phyloP scores from a whole-genome alignment of 2,888 invertebrate genomes.

The Unio pictorum region DNA sequence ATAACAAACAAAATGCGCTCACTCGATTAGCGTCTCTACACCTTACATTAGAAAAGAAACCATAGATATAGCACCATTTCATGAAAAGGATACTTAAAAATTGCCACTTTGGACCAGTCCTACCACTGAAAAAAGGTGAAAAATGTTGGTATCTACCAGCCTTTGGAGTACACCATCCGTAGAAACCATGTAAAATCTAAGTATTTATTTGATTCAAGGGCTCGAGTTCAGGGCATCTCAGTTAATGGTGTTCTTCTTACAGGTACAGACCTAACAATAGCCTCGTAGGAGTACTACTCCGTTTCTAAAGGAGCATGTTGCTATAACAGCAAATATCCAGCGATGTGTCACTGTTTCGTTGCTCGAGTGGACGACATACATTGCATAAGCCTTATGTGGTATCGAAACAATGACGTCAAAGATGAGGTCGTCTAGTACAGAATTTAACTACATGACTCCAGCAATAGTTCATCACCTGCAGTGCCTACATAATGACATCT shows the following conservation, averaged over 20 bases:
- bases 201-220: constrained; percentile 5
- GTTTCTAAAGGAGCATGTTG: neutral
- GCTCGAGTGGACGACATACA: neutral
- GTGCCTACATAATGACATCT: constrained; percentile 11
- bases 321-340: neutral
- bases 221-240: constrained; percentile 2
- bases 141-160: constrained; percentile 7
- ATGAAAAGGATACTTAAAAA: constrained; percentile 5
- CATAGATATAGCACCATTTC: neutral
- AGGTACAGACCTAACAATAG: constrained; percentile 1
- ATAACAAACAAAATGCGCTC: constrained; percentile 14
- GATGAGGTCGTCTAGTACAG: constrained; percentile 7
- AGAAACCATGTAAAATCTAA: constrained; percentile 2
- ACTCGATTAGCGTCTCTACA: neutral
- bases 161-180: constrained; percentile 6
- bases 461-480: constrained; percentile 15
- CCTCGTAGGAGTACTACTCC: neutral
- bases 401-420: neutral
- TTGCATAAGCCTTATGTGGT: neutral
- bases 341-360: neutral
- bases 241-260: constrained; percentile 6
- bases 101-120: neutral
- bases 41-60: too few relatives aligned
- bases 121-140: constrained; percentile 1
- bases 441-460: constrained; percentile 18